A percentile compares a stretch with the other conserved stretches of the same genome.
Conservation (phyloP, 2,113 vertebrate genomes). For the Epinephelus lanceolatus region DNA sequence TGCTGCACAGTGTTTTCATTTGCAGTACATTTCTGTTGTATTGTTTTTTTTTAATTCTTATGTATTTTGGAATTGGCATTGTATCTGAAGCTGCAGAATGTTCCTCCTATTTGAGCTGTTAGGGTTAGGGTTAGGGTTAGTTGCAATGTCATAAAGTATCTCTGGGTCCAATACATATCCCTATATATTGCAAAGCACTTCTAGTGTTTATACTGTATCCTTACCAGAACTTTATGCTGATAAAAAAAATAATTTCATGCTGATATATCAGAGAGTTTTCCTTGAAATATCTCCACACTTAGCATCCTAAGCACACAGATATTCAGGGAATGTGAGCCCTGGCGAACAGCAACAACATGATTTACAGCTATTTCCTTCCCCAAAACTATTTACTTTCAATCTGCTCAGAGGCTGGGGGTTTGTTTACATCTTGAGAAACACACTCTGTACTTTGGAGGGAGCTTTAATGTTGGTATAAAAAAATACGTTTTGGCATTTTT, state of each 20-base stretch:
- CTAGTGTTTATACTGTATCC: neutral
- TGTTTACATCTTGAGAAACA: slow-evolving; percentile 56
- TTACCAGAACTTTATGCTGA: slow-evolving; percentile 8
- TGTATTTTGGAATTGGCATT: too few relatives aligned
- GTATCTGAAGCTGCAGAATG: too few relatives aligned
- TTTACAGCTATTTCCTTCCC: slow-evolving; percentile 14
- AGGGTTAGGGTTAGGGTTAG: too few relatives aligned
- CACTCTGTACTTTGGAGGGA: slow-evolving; percentile 24
- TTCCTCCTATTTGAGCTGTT: too few relatives aligned
- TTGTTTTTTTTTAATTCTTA: too few relatives aligned
- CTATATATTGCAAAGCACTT: neutral
- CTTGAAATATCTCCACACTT: slow-evolving; percentile 21
- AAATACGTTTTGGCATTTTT: slow-evolving; percentile 46
- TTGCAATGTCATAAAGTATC: neutral
- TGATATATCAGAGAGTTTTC: neutral
- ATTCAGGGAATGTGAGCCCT: slow-evolving; percentile 8
- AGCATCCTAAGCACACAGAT: neutral
- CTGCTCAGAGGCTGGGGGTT: slow-evolving; percentile 44
- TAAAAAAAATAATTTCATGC: too few relatives aligned
- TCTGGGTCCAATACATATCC: neutral
- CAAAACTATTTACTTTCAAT: slow-evolving; percentile 58
- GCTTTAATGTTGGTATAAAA: slow-evolving; percentile 54
- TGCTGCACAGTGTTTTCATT: too few relatives aligned
- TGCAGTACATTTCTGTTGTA: too few relatives aligned
- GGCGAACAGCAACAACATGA: slow-evolving; percentile 28